Conservation (phyloP, 2,888 invertebrate species). For the Arctia plantaginis region DNA sequence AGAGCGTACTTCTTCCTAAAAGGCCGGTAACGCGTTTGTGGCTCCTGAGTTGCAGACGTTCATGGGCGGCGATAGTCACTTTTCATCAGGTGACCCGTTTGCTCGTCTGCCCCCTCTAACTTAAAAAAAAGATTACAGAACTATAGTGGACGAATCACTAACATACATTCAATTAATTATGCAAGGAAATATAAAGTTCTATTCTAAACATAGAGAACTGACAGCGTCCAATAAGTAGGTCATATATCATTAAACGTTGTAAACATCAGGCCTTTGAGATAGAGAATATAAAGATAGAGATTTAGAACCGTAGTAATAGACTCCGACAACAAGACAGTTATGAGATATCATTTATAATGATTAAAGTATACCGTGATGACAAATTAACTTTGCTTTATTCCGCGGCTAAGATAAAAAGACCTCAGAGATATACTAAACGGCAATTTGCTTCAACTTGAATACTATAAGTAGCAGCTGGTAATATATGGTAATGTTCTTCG, state of each 20-base stretch:
- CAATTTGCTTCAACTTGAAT: constrained; percentile 10
- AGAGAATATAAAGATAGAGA: too few species aligned
- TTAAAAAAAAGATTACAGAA: too few species aligned
- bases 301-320: neutral
- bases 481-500: constrained; percentile 6
- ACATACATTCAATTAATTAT: neutral
- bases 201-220: neutral
- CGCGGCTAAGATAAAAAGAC: constrained; percentile 3
- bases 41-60: too few species aligned
- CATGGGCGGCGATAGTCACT: too few species aligned
- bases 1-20: too few species aligned
- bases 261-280: neutral
- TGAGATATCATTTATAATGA: neutral
- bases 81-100: too few species aligned
- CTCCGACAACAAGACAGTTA: neutral
- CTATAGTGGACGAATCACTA: neutral
- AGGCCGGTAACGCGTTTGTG: too few species aligned
- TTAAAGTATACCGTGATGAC: neutral
- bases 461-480: constrained; percentile 6
- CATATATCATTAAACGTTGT: neutral
- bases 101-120: too few species aligned
- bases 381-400: neutral
- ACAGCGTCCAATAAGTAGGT: neutral
- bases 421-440: constrained; percentile 8
- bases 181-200: neutral